Evolutionary conservation across 2,888 invertebrate species (phyloP).

Genomic region (Melitaea athalia): DNA sequence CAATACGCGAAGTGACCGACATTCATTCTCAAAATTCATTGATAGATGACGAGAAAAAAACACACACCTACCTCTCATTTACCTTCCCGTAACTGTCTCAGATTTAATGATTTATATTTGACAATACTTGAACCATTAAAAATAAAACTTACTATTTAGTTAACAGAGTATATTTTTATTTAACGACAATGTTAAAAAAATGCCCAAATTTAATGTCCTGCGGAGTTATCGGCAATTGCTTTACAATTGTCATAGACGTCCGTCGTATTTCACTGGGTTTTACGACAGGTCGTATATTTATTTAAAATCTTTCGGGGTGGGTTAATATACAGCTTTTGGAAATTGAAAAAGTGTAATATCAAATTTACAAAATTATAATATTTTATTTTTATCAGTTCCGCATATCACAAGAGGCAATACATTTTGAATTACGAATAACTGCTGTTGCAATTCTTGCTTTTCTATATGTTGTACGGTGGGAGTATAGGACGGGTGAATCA

Average conservation of each 20-base stretch:
- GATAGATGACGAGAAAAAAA: slow-evolving; percentile 66
- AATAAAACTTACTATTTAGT: slow-evolving; percentile 16
- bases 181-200: slow-evolving; percentile 32
- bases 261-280: slow-evolving; percentile 68
- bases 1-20: slow-evolving; percentile 35
- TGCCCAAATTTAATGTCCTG: slow-evolving; percentile 50
- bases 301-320: slow-evolving; percentile 51
- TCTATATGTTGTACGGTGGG: too few relatives aligned
- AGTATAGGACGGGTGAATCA: too few relatives aligned
- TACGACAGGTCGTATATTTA: slow-evolving; percentile 67
- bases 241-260: slow-evolving; percentile 60
- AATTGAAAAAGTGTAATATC: neutral
- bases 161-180: slow-evolving; percentile 18
- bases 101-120: slow-evolving; percentile 43
- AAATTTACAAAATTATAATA: neutral
- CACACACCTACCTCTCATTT: slow-evolving; percentile 50
- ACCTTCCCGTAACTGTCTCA: slow-evolving; percentile 49
- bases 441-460: too few relatives aligned
- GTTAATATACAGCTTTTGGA: slow-evolving; percentile 28
- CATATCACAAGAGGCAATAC: too few relatives aligned
- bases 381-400: neutral
- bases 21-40: slow-evolving; percentile 67
- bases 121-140: slow-evolving; percentile 16
- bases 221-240: slow-evolving; percentile 63
- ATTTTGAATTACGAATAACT: too few relatives aligned